A percentile compares a stretch with the other conserved stretches of the same genome.
Evolutionary conservation across 2,888 invertebrate species (phyloP).

Genomic region (Lasioglossum leucozonium): DNA sequence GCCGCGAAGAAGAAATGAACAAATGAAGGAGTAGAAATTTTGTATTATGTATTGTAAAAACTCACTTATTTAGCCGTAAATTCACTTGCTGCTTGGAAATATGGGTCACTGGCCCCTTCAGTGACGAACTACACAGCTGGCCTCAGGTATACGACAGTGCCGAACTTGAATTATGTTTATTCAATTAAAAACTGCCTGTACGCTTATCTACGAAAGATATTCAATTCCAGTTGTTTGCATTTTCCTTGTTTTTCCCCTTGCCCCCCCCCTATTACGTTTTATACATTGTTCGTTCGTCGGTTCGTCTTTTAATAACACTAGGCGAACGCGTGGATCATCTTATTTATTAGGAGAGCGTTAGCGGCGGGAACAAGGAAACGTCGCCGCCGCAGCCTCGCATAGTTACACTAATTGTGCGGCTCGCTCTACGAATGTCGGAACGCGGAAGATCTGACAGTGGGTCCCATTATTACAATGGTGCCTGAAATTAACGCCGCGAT

Average conservation of each 20-base stretch:
- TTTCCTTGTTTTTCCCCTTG: background rate
- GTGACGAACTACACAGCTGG: too few relatives aligned
- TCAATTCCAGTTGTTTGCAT: constrained; percentile 15
- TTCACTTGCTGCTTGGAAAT: too few relatives aligned
- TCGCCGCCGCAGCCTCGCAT: background rate
- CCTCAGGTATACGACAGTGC: too few relatives aligned
- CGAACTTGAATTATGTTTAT: too few relatives aligned
- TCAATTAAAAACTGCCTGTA: background rate
- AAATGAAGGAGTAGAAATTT: too few relatives aligned
- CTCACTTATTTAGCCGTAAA: too few relatives aligned
- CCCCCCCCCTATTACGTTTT: background rate
- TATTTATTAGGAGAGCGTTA: constrained; percentile 14
- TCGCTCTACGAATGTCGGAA: background rate
- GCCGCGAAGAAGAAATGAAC: too few relatives aligned
- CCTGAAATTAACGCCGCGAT: constrained; percentile 25
- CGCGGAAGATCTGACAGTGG: background rate
- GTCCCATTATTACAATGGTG: constrained; percentile 25
- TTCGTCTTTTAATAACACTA: background rate
- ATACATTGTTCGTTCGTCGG: background rate
- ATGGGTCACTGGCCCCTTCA: too few relatives aligned
- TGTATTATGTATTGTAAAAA: too few relatives aligned
- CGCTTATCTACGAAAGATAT: background rate
- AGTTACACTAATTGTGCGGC: constrained; percentile 37
- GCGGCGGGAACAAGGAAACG: constrained; percentile 15
- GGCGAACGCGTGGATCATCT: background rate